Percentiles rank a stretch among this genome's conserved stretches.
These are phyloP conservation scores for Metacarcinus magister DNA, from an alignment of 2,888 invertebrate genomes.

Conservation along the genomic window DNA sequence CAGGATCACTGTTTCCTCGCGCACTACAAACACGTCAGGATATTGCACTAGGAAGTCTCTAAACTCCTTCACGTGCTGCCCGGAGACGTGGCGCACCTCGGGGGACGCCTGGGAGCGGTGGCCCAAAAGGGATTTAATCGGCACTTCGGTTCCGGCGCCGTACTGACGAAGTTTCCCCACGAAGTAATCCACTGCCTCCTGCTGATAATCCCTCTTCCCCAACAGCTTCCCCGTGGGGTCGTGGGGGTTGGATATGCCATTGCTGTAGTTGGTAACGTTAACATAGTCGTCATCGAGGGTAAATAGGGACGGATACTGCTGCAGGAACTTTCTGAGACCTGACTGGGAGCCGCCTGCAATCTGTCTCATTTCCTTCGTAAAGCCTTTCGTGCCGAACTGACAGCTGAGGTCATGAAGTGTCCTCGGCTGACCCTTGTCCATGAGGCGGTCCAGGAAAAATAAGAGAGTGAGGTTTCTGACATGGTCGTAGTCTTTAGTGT, in stretches of 20 bases:
- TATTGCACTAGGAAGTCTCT: conserved; percentile 94
- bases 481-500: conserved; percentile 96
- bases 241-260: conserved; percentile 80
- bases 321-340: conserved; percentile 97
- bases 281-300: conserved; percentile 93
- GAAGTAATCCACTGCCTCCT: conserved; percentile 99
- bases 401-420: conserved; percentile 99
- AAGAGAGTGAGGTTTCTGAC: conserved; percentile 97
- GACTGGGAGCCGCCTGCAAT: conserved; percentile 94
- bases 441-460: conserved; percentile 98
- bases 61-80: conserved; percentile 97
- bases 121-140: conserved; percentile 97
- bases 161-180: conserved; percentile 97
- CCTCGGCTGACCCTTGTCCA: conserved; percentile 98
- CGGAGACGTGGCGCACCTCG: conserved; percentile 98
- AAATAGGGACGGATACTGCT: conserved; percentile 98
- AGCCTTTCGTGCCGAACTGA: conserved; percentile 99
- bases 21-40: conserved; percentile 92
- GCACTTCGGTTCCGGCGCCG: conserved; percentile 97
- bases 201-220: conserved; percentile 93
- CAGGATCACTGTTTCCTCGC: conserved; percentile 93
- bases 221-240: conserved; percentile 81
- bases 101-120: conserved; percentile 98
- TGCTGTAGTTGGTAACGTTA: conserved; percentile 83
- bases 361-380: conserved; percentile 98